A percentile compares a stretch with the other conserved stretches of the same genome.
These are phyloP conservation scores for Trichogramma pretiosum DNA, from an alignment of 1,140 invertebrate genomes.

Conservation along the genomic window DNA sequence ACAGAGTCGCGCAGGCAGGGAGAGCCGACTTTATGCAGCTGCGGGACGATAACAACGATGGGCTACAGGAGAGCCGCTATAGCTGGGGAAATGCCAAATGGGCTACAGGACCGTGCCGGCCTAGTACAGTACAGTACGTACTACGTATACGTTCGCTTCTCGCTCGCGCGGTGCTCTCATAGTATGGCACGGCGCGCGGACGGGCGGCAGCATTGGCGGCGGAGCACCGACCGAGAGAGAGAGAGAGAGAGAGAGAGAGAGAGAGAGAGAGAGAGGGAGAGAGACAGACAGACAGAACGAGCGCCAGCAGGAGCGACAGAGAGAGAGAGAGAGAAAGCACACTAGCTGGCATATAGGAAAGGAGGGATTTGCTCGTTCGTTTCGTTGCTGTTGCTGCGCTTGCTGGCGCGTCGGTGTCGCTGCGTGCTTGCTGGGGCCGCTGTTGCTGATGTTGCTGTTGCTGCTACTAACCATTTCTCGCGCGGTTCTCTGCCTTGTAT, in stretches of 20 bases:
- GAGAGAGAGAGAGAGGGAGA: not conserved
- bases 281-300: not conserved
- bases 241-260: not conserved
- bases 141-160: constrained; percentile 34
- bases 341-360: not conserved
- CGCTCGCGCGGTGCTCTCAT: constrained; percentile 25
- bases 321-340: not conserved
- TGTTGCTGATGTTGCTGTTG: too few relatives aligned
- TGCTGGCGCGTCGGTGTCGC: not conserved
- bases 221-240: constrained; percentile 20
- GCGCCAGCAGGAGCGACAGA: not conserved
- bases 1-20: constrained; percentile 32
- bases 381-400: too few relatives aligned
- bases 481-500: too few relatives aligned
- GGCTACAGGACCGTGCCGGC: constrained; percentile 41
- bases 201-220: constrained; percentile 22
- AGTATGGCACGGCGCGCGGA: constrained; percentile 33
- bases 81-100: constrained; percentile 51
- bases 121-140: constrained; percentile 42
- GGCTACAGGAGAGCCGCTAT: constrained; percentile 47
- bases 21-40: constrained; percentile 50
- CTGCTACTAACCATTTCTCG: too few relatives aligned
- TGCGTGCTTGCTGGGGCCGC: too few relatives aligned
- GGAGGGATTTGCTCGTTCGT: not conserved
- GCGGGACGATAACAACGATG: constrained; percentile 51